These are phyloP conservation scores for Sarcophilus harrisii DNA, from an alignment of 2,797 vertebrate species.

Conservation along the genomic window DNA sequence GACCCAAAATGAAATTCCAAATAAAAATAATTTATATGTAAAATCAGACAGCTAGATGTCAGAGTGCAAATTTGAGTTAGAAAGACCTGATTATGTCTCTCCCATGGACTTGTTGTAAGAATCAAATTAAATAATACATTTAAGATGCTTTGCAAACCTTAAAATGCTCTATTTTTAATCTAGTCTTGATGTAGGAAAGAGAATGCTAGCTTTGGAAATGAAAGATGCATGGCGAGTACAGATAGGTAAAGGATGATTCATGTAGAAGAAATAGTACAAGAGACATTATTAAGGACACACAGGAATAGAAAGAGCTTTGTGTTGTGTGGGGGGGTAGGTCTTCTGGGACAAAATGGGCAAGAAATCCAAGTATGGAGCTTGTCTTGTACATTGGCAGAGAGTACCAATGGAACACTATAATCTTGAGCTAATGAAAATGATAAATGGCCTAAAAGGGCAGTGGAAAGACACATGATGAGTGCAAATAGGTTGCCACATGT, in stretches of 20 bases:
- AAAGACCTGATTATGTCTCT: too few relatives aligned
- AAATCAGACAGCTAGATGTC: too few relatives aligned
- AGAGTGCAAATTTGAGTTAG: too few relatives aligned
- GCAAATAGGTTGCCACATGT: background rate
- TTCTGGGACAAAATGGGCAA: background rate
- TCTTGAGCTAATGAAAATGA: background rate
- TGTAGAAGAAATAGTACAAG: background rate
- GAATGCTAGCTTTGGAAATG: background rate
- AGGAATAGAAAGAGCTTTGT: background rate
- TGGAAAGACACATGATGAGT: background rate
- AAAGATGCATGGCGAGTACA: background rate
- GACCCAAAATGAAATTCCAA: background rate
- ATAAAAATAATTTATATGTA: too few relatives aligned
- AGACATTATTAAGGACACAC: background rate
- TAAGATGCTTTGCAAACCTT: too few relatives aligned
- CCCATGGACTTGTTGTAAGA: too few relatives aligned
- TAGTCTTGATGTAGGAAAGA: too few relatives aligned
- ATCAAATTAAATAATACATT: too few relatives aligned
- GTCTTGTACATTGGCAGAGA: background rate
- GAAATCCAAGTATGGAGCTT: background rate
- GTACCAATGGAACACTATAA: background rate
- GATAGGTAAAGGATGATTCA: background rate
- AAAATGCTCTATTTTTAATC: too few relatives aligned
- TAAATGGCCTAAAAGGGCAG: background rate
- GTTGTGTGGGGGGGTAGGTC: background rate